These are phyloP conservation scores for Leptinotarsa rubiginosa DNA, from an alignment of 2,888 invertebrate species.

Conservation along the genomic window DNA sequence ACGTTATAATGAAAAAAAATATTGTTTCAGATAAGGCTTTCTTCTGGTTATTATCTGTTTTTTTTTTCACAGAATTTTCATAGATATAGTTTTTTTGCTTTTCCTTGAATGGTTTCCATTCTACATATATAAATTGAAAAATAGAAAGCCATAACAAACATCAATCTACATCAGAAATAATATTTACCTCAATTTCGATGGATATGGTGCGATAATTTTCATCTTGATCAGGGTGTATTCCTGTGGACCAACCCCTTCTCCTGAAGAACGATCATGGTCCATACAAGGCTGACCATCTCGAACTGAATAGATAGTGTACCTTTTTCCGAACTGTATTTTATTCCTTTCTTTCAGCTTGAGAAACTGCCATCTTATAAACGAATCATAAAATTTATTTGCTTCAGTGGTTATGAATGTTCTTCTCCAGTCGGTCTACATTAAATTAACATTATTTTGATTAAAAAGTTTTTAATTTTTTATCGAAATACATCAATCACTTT, in stretches of 20 bases:
- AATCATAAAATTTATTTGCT: slow-evolving; percentile 96
- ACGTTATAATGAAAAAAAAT: too few species aligned
- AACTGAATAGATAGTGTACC: slow-evolving; percentile 96
- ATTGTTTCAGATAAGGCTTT: too few species aligned
- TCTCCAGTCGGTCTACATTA: slow-evolving; percentile 92
- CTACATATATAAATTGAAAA: too few species aligned
- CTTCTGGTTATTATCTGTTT: too few species aligned
- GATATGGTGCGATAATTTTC: slow-evolving; percentile 81
- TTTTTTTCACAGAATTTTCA: too few species aligned
- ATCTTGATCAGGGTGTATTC: slow-evolving; percentile 98
- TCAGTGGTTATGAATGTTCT: slow-evolving; percentile 99
- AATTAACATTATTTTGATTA: slow-evolving; percentile 36
- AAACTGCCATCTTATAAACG: slow-evolving; percentile 98
- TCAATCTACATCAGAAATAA: slow-evolving; percentile 2
- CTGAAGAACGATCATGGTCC: slow-evolving; percentile 97
- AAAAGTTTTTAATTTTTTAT: too few species aligned
- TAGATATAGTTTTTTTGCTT: too few species aligned
- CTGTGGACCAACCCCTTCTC: slow-evolving; percentile 98
- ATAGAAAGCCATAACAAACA: background rate
- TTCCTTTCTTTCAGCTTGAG: slow-evolving; percentile 84
- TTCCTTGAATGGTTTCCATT: too few species aligned
- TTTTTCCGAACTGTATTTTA: slow-evolving; percentile 96
- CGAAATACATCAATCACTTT: too few species aligned
- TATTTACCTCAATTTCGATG: slow-evolving; percentile 75
- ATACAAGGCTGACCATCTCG: slow-evolving; percentile 98